These are phyloP conservation scores for Linepithema humile DNA, from an alignment of 1,140 invertebrate genomes.

Conservation along the genomic window DNA sequence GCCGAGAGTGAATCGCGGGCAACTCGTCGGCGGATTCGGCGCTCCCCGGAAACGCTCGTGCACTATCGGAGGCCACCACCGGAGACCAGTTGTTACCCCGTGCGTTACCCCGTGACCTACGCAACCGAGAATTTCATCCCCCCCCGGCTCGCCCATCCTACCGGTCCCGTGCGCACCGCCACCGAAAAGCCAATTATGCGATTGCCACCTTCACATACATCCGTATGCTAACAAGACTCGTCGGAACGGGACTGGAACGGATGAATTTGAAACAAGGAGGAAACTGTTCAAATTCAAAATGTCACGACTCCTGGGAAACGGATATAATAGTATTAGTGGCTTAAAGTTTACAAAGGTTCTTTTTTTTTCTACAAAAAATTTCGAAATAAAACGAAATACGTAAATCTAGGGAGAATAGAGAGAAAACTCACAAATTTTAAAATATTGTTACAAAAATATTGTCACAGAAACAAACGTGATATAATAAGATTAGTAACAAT, in stretches of 20 bases:
- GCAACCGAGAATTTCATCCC: conserved; percentile 15
- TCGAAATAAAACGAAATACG: background rate
- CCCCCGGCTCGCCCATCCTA: background rate
- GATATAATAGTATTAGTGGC: background rate
- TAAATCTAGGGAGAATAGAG: background rate
- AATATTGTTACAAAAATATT: too few species aligned
- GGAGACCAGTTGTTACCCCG: conserved; percentile 27
- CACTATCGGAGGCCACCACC: conserved; percentile 7
- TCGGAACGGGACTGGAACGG: background rate
- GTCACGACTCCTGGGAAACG: background rate
- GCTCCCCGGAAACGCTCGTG: conserved; percentile 41
- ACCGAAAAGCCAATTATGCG: conserved; percentile 41
- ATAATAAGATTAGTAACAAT: background rate
- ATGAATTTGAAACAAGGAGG: background rate
- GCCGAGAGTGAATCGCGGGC: conserved; percentile 15
- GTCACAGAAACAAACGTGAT: background rate
- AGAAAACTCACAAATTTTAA: background rate
- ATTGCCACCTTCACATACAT: conserved; percentile 32
- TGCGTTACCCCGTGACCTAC: conserved; percentile 41
- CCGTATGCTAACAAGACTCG: conserved; percentile 31
- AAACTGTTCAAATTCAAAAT: background rate
- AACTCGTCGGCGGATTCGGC: conserved; percentile 8
- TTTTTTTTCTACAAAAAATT: background rate
- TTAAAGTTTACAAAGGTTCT: background rate
- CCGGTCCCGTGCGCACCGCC: background rate